phyloP scores from a whole-genome alignment of 1,140 invertebrate genomes.

The Bombus waltoni region DNA sequence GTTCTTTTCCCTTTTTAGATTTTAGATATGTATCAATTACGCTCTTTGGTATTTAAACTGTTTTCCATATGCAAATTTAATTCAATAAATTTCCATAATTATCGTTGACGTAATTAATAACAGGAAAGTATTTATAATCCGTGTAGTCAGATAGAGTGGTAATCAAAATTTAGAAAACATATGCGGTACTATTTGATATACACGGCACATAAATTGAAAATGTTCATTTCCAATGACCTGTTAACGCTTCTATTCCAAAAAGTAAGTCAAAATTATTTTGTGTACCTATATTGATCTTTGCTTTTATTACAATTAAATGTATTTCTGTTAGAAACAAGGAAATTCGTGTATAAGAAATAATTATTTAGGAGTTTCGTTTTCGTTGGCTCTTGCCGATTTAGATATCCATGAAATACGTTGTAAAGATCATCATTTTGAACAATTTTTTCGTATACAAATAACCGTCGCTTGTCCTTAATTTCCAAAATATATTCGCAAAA shows the following conservation, averaged over 20 bases:
- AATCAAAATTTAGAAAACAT: neutral
- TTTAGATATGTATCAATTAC: neutral
- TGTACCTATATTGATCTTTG: neutral
- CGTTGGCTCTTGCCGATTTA: too few relatives aligned
- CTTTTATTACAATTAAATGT: neutral
- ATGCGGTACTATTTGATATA: neutral
- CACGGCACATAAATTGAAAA: neutral
- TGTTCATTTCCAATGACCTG: neutral
- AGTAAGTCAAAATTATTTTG: too few relatives aligned
- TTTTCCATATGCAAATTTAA: neutral
- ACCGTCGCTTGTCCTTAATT: too few relatives aligned
- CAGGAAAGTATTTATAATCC: neutral
- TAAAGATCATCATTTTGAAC: too few relatives aligned
- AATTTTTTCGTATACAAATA: too few relatives aligned
- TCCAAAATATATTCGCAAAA: too few relatives aligned
- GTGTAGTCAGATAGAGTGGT: neutral
- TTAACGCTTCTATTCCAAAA: too few relatives aligned
- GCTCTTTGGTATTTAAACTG: neutral
- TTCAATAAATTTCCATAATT: conserved; percentile 1
- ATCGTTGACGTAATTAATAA: neutral
- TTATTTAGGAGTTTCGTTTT: too few relatives aligned
- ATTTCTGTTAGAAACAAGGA: neutral
- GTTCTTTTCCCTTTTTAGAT: neutral
- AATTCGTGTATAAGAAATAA: neutral
- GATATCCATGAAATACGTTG: too few relatives aligned